phyloP scores from a whole-genome alignment of 2,888 invertebrate species.

The Nasonovia ribisnigri region DNA sequence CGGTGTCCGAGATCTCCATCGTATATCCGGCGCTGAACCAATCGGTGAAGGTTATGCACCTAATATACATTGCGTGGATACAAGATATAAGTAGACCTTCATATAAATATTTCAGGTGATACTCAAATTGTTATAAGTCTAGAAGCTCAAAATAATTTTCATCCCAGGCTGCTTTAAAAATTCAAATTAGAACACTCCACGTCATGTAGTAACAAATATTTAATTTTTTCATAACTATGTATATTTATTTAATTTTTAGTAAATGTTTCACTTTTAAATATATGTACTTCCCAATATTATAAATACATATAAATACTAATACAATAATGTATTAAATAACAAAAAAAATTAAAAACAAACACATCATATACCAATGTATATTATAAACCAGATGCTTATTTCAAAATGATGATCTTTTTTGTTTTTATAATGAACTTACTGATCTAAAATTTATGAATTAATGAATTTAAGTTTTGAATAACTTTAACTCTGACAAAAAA shows the following conservation, averaged over 20 bases:
- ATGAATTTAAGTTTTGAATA: not conserved
- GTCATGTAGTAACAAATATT: not conserved
- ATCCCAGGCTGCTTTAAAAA: not conserved
- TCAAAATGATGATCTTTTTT: not conserved
- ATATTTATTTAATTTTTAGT: not conserved
- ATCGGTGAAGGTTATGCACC: not conserved
- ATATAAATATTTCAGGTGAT: not conserved
- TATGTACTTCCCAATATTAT: not conserved
- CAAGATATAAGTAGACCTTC: not conserved
- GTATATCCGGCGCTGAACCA: not conserved
- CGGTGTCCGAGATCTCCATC: not conserved
- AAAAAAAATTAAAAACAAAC: not conserved
- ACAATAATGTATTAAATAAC: not conserved
- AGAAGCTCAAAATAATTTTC: not conserved
- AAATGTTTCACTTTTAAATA: not conserved
- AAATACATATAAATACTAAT: not conserved
- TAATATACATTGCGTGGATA: not conserved
- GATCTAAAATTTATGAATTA: not conserved
- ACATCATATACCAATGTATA: not conserved
- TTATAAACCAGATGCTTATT: too few relatives aligned
- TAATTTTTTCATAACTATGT: not conserved
- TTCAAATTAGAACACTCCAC: not conserved
- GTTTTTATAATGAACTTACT: not conserved
- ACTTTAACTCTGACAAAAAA: too few relatives aligned
- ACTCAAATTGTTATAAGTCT: not conserved